A percentile compares a stretch with the other conserved stretches of the same genome.
Evolutionary conservation across 2,797 vertebrate species (phyloP).

Genomic region (Schizothorax lantsangensis): DNA sequence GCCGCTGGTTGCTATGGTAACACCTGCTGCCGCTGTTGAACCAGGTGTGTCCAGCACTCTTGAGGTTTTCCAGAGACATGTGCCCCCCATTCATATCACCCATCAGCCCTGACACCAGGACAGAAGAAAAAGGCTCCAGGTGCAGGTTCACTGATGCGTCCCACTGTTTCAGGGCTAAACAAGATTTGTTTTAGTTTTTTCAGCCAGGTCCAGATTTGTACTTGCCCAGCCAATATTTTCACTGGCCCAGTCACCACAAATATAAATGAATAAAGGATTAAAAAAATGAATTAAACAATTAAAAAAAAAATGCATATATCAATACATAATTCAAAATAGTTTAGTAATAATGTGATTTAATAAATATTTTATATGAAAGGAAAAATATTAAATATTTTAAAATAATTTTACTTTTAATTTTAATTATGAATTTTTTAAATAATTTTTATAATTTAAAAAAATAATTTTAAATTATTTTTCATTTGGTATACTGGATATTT

Average conservation of each 20-base stretch:
- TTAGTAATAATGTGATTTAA: neutral
- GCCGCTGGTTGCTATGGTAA: constrained; percentile 68
- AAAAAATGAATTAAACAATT: neutral
- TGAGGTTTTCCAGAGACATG: constrained; percentile 3
- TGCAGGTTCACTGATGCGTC: neutral
- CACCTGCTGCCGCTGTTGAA: constrained; percentile 54
- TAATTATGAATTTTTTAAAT: too few species aligned
- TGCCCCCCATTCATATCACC: neutral
- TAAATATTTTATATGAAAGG: neutral
- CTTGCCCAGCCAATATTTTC: neutral
- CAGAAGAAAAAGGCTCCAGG: neutral
- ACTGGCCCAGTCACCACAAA: neutral
- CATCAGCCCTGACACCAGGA: constrained; percentile 4
- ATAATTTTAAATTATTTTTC: neutral
- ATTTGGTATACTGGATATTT: neutral
- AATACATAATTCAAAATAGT: neutral
- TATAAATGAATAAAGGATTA: neutral
- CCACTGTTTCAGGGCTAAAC: neutral
- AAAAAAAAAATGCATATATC: neutral
- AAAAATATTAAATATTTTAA: neutral
- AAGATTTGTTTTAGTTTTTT: neutral
- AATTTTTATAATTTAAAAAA: too few species aligned
- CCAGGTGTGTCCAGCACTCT: constrained; percentile 62
- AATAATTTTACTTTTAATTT: too few species aligned
- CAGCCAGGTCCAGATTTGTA: neutral